Evolutionary conservation across 2,797 vertebrate species (phyloP).

Genomic region (Scolopax bukidnonensis): DNA sequence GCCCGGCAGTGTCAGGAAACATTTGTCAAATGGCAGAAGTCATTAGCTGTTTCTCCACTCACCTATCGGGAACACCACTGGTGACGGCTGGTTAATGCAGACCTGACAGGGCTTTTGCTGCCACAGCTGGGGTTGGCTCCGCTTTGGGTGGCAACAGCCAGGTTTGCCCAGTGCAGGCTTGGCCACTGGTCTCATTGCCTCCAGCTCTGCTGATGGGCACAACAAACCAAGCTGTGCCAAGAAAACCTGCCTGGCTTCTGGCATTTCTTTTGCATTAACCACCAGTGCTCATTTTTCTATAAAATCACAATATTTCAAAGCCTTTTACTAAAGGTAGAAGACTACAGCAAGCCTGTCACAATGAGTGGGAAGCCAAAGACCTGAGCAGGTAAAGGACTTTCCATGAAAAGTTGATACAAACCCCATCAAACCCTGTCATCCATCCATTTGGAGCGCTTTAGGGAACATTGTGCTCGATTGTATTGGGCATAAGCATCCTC

Average conservation of each 20-base stretch:
- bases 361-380: background rate
- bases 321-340: background rate
- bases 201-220: background rate
- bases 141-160: background rate
- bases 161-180: background rate
- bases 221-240: background rate
- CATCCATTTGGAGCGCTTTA: background rate
- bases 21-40: slow-evolving; percentile 31
- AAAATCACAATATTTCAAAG: background rate
- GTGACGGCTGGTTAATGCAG: background rate
- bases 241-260: background rate
- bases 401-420: background rate
- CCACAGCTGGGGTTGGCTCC: background rate
- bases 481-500: background rate
- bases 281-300: background rate
- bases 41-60: background rate
- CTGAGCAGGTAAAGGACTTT: background rate
- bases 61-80: background rate
- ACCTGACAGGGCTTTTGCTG: background rate
- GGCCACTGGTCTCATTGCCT: background rate
- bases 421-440: background rate
- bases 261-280: background rate
- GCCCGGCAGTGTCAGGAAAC: background rate
- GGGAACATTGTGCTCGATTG: background rate
- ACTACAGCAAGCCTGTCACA: background rate